Evolutionary conservation across 2,888 invertebrate species (phyloP).

Genomic region (Nycteola revayana): DNA sequence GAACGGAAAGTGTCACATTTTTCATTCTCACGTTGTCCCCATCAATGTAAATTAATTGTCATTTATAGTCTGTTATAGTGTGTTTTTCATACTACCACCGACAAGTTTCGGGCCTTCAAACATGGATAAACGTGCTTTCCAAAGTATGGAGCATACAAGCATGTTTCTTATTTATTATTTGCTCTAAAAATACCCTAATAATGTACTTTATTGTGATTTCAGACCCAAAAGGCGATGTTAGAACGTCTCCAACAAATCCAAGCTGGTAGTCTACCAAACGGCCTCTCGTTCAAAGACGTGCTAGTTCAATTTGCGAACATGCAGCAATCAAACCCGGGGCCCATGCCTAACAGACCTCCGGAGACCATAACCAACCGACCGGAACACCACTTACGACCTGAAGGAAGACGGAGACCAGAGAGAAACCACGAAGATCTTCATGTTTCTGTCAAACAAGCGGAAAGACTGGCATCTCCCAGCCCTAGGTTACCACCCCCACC

Average conservation of each 20-base stretch:
- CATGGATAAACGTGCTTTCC: no score
- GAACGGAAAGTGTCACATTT: no score
- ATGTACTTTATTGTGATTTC: constrained; percentile 37
- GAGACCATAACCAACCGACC: constrained; percentile 55
- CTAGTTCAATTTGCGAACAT: constrained; percentile 87
- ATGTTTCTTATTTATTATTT: no score
- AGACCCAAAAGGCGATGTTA: constrained; percentile 75
- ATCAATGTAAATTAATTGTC: no score
- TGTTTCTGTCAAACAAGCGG: constrained; percentile 49
- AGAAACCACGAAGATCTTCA: constrained; percentile 50
- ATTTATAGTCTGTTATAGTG: no score
- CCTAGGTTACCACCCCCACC: constrained; percentile 83
- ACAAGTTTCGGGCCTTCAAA: no score
- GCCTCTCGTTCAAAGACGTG: constrained; percentile 86
- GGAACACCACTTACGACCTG: constrained; percentile 59
- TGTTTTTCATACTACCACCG: no score
- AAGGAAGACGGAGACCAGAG: constrained; percentile 45
- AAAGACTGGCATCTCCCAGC: constrained; percentile 59
- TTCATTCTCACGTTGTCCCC: no score
- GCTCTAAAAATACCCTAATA: no score
- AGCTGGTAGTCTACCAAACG: constrained; percentile 69
- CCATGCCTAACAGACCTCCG: constrained; percentile 57
- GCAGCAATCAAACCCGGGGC: constrained; percentile 64
- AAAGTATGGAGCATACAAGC: no score
- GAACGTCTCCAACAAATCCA: constrained; percentile 74